Base-by-base conservation (phyloP, 1,140 invertebrate species). In the Orchestia grillus region DNA sequence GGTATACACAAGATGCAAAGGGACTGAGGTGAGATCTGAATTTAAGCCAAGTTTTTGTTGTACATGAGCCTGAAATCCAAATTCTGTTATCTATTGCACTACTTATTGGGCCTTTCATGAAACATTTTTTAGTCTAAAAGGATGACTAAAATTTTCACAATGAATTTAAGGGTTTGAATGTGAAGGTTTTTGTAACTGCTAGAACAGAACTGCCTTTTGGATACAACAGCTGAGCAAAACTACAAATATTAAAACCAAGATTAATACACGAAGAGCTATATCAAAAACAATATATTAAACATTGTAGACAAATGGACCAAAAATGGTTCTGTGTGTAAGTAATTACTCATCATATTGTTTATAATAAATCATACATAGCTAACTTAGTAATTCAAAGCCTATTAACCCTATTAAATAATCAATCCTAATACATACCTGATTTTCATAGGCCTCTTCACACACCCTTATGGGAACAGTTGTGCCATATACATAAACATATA, bases 401-500 rank as follows among this genome's bases (percentile, higher is more conserved):
- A 77, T 8, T 23, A 19, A 36, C 11, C 1, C 62, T 28, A 77
- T 8, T 23, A 19, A 36, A 15, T 19, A 28, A 42, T 42, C 0
- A 90, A 16, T 41, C 42, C n/a, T 42, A 42, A 28, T 8, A 36
- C n/a, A 44, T 97, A 98, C 98, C 97, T 99, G 98, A 97, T 99
- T 99, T 97, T 99, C 99, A 97, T 98, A 99, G 11, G 98, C 98
- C 97, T 99, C 98, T 97, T 99, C 99, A 97, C 98, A 98, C 0
- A 99, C 98, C 96, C 98, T 98, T 96, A 99, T 99, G 0, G 99
- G 99, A 97, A 99, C 98, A 97, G 99, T 99, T 87, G 98, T 97
- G 3, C 98, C 98, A 97, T 99, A 98, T 42, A 99, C 98, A 97
- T 98, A 99, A 3, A 99, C 98, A 97, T 99, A 99, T 88, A 99